These are phyloP conservation scores for Notothenia rossii DNA, from an alignment of 2,113 vertebrate genomes.

Conservation along the genomic window DNA sequence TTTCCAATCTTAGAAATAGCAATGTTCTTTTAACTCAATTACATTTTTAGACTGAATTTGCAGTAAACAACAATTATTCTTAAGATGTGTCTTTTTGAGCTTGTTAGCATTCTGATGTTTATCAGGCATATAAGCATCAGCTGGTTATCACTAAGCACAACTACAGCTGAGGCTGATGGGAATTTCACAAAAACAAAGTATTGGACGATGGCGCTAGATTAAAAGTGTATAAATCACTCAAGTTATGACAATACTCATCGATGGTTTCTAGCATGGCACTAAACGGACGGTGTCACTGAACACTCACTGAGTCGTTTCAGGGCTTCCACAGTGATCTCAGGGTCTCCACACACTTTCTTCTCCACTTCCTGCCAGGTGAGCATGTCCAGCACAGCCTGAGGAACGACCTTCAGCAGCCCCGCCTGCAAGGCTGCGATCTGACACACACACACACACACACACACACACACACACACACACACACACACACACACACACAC, in stretches of 20 bases:
- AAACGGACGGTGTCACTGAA: background rate
- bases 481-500: constrained; percentile 16
- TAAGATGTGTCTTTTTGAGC: too few relatives aligned
- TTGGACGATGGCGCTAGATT: background rate
- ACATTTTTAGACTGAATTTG: background rate
- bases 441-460: background rate
- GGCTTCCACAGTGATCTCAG: constrained; percentile 96
- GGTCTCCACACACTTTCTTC: constrained; percentile 97
- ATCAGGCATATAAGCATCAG: background rate
- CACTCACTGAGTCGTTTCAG: constrained; percentile 91
- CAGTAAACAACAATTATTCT: background rate
- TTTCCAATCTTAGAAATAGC: background rate
- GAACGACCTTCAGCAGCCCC: constrained; percentile 95
- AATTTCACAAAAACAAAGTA: background rate
- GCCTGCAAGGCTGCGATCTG: constrained; percentile 95
- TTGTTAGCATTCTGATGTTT: background rate
- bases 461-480: background rate
- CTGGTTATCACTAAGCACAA: background rate
- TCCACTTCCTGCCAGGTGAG: constrained; percentile 98
- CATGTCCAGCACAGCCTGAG: constrained; percentile 96
- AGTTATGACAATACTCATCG: too few relatives aligned
- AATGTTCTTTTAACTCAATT: background rate
- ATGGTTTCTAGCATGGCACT: too few relatives aligned
- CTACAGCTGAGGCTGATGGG: too few relatives aligned
- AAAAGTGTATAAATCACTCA: background rate